These are phyloP conservation scores for Drosophila mojavensis DNA, from an alignment of 1,140 invertebrate genomes.

Conservation along the genomic window DNA sequence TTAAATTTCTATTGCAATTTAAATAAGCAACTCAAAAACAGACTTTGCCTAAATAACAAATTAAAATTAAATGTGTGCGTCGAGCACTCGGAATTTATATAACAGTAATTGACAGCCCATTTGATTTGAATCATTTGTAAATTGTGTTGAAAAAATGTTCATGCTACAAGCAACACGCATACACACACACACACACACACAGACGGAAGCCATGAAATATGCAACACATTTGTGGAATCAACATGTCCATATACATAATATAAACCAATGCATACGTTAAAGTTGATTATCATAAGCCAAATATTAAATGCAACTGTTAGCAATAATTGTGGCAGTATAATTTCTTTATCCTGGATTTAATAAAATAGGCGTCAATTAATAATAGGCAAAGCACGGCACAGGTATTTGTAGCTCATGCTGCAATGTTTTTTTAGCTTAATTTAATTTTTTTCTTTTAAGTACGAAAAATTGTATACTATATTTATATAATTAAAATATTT, in stretches of 20 bases:
- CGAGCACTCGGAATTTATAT: neutral
- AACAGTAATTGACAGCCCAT: slow-evolving; percentile 64
- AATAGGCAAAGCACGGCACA: neutral
- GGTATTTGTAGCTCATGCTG: no score
- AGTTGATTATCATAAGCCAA: slow-evolving; percentile 21
- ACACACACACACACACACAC: neutral
- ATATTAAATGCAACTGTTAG: slow-evolving; percentile 30
- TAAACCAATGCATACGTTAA: neutral
- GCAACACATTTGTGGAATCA: slow-evolving; percentile 38
- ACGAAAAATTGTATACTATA: no score
- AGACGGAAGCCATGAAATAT: slow-evolving; percentile 43
- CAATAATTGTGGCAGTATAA: slow-evolving; percentile 1
- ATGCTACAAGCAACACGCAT: neutral
- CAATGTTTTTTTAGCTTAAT: no score
- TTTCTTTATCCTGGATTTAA: neutral
- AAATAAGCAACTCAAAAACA: slow-evolving; percentile 31
- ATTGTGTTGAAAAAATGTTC: slow-evolving; percentile 40
- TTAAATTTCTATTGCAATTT: slow-evolving; percentile 26
- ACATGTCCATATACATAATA: slow-evolving; percentile 19
- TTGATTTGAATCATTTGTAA: slow-evolving; percentile 55
- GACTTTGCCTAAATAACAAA: slow-evolving; percentile 28
- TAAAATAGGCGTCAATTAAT: neutral
- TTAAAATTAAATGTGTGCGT: slow-evolving; percentile 40
- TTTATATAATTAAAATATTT: no score
- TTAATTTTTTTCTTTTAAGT: no score